Percentiles rank a stretch among this genome's conserved stretches.
Evolutionary conservation across 2,797 vertebrate species (phyloP).

Genomic region (Hoplostethus atlanticus): DNA sequence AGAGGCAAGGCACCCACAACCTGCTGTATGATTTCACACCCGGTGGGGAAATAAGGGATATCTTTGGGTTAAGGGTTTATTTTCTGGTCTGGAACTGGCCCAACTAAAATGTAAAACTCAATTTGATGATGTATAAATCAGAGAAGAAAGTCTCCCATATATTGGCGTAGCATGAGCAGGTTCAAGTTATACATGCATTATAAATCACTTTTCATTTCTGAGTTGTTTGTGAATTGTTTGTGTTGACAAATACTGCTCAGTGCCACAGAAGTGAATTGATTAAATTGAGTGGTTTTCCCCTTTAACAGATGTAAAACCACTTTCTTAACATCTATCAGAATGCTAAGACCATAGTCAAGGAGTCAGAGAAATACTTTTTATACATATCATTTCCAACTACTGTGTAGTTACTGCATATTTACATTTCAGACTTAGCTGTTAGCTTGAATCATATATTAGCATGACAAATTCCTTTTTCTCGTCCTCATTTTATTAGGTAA

Average conservation of each 20-base stretch:
- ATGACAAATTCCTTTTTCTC: conserved; percentile 74
- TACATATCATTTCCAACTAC: conserved; percentile 85
- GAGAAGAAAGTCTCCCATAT: neutral
- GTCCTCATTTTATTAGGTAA: conserved; percentile 63
- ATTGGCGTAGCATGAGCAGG: neutral
- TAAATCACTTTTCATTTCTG: no score
- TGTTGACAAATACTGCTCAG: neutral
- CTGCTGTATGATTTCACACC: no score
- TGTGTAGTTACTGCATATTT: conserved; percentile 87
- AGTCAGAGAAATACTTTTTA: conserved; percentile 66
- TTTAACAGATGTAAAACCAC: conserved; percentile 12
- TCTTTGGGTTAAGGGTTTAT: neutral
- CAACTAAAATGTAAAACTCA: neutral
- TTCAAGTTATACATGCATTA: neutral
- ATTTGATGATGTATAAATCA: neutral
- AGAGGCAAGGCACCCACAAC: neutral
- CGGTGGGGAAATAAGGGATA: no score
- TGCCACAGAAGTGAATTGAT: neutral
- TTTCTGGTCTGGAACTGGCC: neutral
- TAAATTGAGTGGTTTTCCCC: neutral
- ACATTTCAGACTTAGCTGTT: conserved; percentile 64
- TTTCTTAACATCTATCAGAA: conserved; percentile 21
- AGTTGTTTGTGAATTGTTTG: no score
- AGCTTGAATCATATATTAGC: conserved; percentile 66
- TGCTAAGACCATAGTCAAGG: conserved; percentile 37